A percentile compares a stretch with the other conserved stretches of the same genome.
Evolutionary conservation across 1,140 invertebrate genomes (phyloP).

Genomic region (Eriosoma lanigerum): DNA sequence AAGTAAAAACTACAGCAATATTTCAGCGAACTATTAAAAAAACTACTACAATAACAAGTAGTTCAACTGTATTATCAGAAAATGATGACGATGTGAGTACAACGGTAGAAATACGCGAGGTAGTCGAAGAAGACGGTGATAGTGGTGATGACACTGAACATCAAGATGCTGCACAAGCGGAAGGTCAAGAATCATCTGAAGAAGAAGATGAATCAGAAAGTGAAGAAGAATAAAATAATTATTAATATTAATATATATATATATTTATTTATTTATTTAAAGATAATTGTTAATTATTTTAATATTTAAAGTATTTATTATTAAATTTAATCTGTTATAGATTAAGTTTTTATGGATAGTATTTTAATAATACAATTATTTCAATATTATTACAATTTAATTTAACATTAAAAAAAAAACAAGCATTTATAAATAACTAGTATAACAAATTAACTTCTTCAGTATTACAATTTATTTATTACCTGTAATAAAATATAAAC

Average conservation of each 20-base stretch:
- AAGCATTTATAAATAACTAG: slow-evolving; percentile 6
- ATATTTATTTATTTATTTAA: slow-evolving; percentile 20
- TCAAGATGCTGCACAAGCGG: not conserved
- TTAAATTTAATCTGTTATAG: not conserved
- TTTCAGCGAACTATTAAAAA: slow-evolving; percentile 14
- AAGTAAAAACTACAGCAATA: slow-evolving; percentile 27
- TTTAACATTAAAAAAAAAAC: not conserved
- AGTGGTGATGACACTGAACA: slow-evolving; percentile 33
- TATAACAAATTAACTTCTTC: not conserved
- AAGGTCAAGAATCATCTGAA: slow-evolving; percentile 46
- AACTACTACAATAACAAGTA: slow-evolving; percentile 27
- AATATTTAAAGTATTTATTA: slow-evolving; percentile 14
- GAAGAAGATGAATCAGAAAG: slow-evolving; percentile 45
- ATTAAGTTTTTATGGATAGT: slow-evolving; percentile 7
- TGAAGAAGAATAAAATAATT: slow-evolving; percentile 43
- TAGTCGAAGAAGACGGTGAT: slow-evolving; percentile 26
- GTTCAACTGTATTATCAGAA: not conserved
- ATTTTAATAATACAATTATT: slow-evolving; percentile 1
- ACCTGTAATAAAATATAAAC: not conserved
- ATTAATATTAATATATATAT: not conserved
- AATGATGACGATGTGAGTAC: not conserved
- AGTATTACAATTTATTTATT: not conserved
- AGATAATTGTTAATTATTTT: not conserved
- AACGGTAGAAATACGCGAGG: slow-evolving; percentile 22
- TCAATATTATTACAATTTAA: not conserved